phyloP scores from a whole-genome alignment of 1,140 invertebrate species.

The Magallana angulata region DNA sequence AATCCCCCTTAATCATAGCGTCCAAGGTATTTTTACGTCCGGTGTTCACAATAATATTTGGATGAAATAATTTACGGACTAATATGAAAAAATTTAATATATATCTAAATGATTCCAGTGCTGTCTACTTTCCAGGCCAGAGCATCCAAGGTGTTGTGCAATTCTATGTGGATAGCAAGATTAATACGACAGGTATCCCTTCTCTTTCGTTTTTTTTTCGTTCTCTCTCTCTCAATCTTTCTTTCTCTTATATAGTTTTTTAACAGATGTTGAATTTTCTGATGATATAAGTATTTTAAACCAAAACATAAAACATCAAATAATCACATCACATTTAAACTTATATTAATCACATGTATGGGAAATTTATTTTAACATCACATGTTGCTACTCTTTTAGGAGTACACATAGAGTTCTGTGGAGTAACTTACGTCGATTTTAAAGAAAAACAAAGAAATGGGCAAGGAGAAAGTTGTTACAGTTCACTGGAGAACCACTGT shows the following conservation, averaged over 20 bases:
- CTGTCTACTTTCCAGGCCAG: not conserved
- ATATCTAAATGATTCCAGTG: not conserved
- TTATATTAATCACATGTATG: not conserved
- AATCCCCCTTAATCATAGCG: no score
- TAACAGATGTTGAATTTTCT: not conserved
- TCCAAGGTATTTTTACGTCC: no score
- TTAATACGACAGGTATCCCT: not conserved
- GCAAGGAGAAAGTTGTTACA: not conserved
- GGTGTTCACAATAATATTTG: no score
- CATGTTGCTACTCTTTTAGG: not conserved
- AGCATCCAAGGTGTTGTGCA: not conserved
- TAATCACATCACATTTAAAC: not conserved
- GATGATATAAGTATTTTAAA: not conserved
- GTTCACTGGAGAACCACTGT: not conserved
- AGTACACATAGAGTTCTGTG: not conserved
- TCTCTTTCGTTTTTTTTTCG: not conserved
- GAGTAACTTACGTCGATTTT: not conserved
- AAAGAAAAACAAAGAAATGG: not conserved
- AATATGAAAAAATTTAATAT: conserved; percentile 9
- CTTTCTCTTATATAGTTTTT: not conserved
- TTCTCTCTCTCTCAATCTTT: not conserved
- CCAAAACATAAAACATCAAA: not conserved
- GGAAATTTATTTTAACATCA: not conserved
- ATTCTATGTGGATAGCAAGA: not conserved
- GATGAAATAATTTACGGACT: not conserved